Percentiles rank a stretch among this genome's conserved stretches.
These are phyloP conservation scores for Aspidoscelis tigris DNA, from an alignment of 2,113 vertebrate species.

Conservation along the genomic window DNA sequence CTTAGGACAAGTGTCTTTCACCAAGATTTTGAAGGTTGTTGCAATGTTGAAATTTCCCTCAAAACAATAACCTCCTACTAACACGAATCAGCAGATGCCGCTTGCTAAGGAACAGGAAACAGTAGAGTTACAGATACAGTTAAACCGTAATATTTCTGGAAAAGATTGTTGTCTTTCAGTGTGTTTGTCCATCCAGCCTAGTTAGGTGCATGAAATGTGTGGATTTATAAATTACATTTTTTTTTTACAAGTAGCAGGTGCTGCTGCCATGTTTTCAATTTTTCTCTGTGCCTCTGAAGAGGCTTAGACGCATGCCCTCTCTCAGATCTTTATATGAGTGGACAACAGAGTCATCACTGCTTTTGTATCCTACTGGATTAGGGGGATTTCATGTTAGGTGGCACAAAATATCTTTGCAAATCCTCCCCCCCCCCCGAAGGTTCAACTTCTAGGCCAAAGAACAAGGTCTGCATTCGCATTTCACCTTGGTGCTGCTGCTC, in stretches of 20 bases:
- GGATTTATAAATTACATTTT: not conserved
- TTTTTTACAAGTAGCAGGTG: slow-evolving; percentile 16
- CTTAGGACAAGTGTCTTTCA: not conserved
- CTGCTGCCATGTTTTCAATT: slow-evolving; percentile 18
- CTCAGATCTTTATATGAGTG: not conserved
- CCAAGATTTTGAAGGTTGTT: slow-evolving; percentile 1
- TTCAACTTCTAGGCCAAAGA: not conserved
- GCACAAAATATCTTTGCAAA: not conserved
- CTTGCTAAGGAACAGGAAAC: not conserved
- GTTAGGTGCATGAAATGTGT: not conserved
- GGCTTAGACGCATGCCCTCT: too few species aligned
- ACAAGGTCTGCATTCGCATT: not conserved
- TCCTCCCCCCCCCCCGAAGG: not conserved
- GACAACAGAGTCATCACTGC: not conserved
- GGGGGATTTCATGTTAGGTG: not conserved
- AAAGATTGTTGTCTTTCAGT: not conserved
- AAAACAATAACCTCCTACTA: not conserved
- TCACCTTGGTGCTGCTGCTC: too few species aligned
- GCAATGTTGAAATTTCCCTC: not conserved
- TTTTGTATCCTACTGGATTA: not conserved
- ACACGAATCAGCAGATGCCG: not conserved
- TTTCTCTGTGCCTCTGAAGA: not conserved
- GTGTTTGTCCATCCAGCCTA: not conserved
- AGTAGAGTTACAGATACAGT: not conserved
- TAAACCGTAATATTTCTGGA: not conserved